Evolutionary conservation across 1,140 invertebrate genomes (phyloP).

Genomic region (Cydia fagiglandana): DNA sequence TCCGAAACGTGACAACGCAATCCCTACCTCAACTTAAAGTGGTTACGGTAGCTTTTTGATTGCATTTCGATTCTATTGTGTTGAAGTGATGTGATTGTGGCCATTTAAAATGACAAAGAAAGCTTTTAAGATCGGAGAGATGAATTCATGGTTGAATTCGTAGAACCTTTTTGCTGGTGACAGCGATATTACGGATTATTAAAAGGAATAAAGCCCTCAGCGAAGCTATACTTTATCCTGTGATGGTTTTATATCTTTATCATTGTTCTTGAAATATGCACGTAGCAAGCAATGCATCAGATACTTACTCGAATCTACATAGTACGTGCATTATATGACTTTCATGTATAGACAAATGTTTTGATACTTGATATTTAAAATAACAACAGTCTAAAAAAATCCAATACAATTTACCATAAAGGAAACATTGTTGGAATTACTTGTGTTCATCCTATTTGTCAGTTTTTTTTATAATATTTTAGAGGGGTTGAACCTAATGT

Average conservation of each 20-base stretch:
- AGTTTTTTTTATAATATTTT: no score
- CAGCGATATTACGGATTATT: constrained; percentile 26
- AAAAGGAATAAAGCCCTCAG: background rate
- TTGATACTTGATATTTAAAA: constrained; percentile 21
- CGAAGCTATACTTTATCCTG: constrained; percentile 22
- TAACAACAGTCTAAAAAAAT: background rate
- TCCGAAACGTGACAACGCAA: constrained; percentile 26
- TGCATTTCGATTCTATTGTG: constrained; percentile 9
- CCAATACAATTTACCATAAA: no score
- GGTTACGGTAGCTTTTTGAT: background rate
- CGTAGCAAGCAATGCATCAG: constrained; percentile 25
- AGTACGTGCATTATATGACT: constrained; percentile 26
- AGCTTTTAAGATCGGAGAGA: constrained; percentile 22
- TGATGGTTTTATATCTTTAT: constrained; percentile 32
- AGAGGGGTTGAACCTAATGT: no score
- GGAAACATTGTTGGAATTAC: no score
- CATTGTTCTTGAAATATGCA: constrained; percentile 32
- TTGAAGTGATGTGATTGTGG: constrained; percentile 14
- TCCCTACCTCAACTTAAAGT: background rate
- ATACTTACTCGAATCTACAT: constrained; percentile 31
- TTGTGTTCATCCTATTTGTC: no score
- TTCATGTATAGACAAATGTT: constrained; percentile 13
- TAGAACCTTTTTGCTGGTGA: constrained; percentile 29
- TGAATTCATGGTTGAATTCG: constrained; percentile 23
- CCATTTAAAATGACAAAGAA: constrained; percentile 25